Base-by-base conservation (phyloP, 2,113 vertebrate species). In the Propithecus coquereli region DNA sequence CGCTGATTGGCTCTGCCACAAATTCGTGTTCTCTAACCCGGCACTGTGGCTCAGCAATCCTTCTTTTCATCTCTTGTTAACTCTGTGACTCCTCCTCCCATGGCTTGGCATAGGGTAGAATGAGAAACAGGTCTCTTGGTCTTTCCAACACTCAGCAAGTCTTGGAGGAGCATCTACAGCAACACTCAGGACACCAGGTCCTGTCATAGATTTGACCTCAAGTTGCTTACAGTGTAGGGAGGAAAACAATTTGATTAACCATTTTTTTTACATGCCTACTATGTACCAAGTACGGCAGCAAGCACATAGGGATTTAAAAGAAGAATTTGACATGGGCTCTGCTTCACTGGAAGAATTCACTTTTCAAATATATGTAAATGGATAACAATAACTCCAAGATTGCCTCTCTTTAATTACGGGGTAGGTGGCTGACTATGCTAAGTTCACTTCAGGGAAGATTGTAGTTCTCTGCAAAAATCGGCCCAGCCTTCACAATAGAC, bases 41-140 rank as follows among this genome's bases (percentile, higher is more conserved):
- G 96, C 27, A 32, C 70, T 94, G 95, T 81, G 91, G 91, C 40
- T 97, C 83, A 73, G 91, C 87, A 91, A 94, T 90, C 74, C 89
- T 95, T 95, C 95, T 94, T 96, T 97, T 97, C 96, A 96, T 94
- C 97, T 95, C 96, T 91, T 89, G n/a, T 96, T 97, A 95, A 82
- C 89, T 96, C 89, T 95, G 83, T 94, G 95, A 96, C 89, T 70
- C 74, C 68, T 47, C 61, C 43, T 94, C 73, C 0, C 1, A 17
- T 43, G 94, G 70, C 76, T 81, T 96, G 92, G 93, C 94, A 87
- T 50, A 34, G n/a, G 66, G 54, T 13, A 32, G 79, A 95, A 94
- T 80, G 68, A 90, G 90, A 97, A 94, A 94, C 94, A 97, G 91
- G 83, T 90, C 61, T 22, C 11, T 63, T 27, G 61, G 79, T 43